Evolutionary conservation across 2,113 vertebrate genomes (phyloP).

Genomic region (Mirza zaza): DNA sequence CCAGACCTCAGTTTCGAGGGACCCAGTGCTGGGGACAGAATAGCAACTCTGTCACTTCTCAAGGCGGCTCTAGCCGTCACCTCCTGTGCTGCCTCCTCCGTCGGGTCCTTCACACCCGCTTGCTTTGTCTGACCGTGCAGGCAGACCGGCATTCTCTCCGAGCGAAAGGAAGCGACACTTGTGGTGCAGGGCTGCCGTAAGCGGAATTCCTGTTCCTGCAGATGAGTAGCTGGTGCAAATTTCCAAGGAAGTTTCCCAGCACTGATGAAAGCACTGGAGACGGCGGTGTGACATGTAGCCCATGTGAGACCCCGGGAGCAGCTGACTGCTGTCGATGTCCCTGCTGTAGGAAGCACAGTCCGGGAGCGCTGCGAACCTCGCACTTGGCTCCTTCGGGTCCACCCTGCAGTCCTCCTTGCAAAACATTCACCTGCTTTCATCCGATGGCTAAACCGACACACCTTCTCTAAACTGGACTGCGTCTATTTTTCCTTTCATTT

Average conservation of each 20-base stretch:
- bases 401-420: neutral
- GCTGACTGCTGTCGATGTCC: neutral
- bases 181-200: neutral
- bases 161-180: neutral
- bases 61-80: rapidly evolving
- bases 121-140: rapidly evolving
- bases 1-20: too few relatives aligned
- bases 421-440: too few relatives aligned
- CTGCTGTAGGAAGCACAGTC: neutral
- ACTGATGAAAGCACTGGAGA: neutral
- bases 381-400: neutral
- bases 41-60: neutral
- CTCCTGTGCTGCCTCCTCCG: rapidly evolving
- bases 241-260: slow-evolving; percentile 46
- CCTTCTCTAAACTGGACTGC: rapidly evolving
- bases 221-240: neutral
- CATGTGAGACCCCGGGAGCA: neutral
- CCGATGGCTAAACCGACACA: neutral
- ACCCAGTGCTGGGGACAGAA: too few relatives aligned
- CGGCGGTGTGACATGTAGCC: neutral
- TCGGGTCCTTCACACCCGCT: rapidly evolving
- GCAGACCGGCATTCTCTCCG: neutral
- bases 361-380: neutral
- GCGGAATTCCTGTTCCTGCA: neutral
- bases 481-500: neutral